Evolutionary conservation across 2,797 vertebrate species (phyloP), one percentile per base, ranked within the genome.

Genomic region (Avahi laniger): DNA sequence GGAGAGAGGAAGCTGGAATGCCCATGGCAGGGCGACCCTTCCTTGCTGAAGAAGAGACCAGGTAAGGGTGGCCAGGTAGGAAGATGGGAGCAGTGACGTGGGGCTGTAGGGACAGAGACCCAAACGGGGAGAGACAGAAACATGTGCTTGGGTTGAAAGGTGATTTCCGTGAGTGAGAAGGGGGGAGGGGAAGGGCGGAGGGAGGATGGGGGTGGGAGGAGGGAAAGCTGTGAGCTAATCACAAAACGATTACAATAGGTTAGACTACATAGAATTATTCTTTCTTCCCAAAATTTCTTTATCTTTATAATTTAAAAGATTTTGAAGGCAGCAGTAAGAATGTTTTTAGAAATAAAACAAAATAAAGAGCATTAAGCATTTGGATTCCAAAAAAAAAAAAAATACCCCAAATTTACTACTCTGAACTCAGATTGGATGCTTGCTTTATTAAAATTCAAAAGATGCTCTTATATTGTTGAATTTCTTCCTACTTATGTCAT

Each of bases 1-100:
- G 67, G 11, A 26, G 63, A 17, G 72, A 82, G 17, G 43, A 15
- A 8, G 93, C 5, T 87, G 89, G 92, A 83, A 91, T 95, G 94
- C 97, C 93, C 93, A 85, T 61, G 90, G 7, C 94, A 89, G 82
- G 78, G 89, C 67, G 86, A 72, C 41, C 69, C 76, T 84, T 96
- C 93, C 94, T 95, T 24, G 90, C 84, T 88, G 93, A 96, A 90
- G 90, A 13, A 88, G 73, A 93, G 46, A 13, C 33, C 35, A 38
- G 0, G 0, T 82, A 43, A 41, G 65, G 41, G 26, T 61, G n/a
- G n/a, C 65, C 41, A n/a, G 41, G 63, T 14, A 24, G n/a, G 12
- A 35, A 28, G 82, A 13, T 6, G 13, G 70, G 57, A 12, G 69
- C 81, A 57, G 3, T 1, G 96, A 9, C 7, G 2, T 4, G 87